These are phyloP conservation scores for Tychaedon coryphoeus DNA, from an alignment of 2,113 vertebrate genomes.

Conservation along the genomic window DNA sequence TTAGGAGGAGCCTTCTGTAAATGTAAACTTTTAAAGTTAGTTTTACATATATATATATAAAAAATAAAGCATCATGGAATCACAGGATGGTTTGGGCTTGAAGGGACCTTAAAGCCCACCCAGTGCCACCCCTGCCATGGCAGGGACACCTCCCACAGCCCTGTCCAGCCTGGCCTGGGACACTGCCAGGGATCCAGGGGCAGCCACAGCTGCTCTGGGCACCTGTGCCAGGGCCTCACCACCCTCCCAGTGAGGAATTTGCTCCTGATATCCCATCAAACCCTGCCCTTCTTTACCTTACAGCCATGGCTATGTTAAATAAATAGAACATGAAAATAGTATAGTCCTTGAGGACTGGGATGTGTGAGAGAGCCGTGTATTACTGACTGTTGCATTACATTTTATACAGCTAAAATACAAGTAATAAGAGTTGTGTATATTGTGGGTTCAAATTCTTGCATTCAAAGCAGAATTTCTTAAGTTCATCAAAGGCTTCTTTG, in stretches of 20 bases:
- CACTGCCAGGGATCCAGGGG: neutral
- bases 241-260: neutral
- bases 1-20: neutral
- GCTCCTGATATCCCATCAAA: neutral
- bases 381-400: neutral
- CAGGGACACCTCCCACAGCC: neutral
- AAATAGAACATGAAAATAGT: neutral
- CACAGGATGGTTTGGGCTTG: neutral
- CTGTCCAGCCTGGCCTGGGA: fast-evolving
- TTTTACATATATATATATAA: neutral
- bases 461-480: neutral
- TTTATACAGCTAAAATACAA: neutral
- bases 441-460: neutral
- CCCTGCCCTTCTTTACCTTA: neutral
- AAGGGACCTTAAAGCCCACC: neutral
- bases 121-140: neutral
- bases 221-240: neutral
- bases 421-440: neutral
- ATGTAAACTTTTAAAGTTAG: neutral
- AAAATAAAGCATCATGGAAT: neutral
- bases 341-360: fast-evolving
- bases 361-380: fast-evolving
- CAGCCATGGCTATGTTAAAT: neutral
- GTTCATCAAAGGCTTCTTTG: neutral
- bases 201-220: neutral